Base-by-base conservation (phyloP, 2,888 invertebrate species). In the Conchocele bisecta region DNA sequence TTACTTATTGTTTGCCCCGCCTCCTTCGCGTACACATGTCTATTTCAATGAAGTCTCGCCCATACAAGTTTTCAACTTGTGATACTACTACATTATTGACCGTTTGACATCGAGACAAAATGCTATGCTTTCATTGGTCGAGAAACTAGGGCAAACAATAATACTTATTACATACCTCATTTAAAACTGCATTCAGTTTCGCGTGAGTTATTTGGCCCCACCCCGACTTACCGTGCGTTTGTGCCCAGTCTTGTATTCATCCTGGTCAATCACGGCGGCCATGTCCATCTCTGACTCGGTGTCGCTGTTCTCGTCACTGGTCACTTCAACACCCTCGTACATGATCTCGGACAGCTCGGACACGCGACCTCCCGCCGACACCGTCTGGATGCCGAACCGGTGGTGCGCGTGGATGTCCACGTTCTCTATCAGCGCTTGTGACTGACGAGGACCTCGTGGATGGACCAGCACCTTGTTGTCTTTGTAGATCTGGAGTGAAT, bases 401-500 rank as follows among this genome's bases (percentile, higher is more conserved):
- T 84, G 84, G n/a, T 81, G 74, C 2, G 79, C 71, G 44, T 75
- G 79, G 1, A 84, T 79, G 61, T 85, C 80, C 9, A 88, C 58
- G 41, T 84, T 83, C 58, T 87, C 87, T 37, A 89, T 69, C 11
- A 88, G 79, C 7, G 85, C 79, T 53, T 87, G 86, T n/a, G 83
- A 78, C 15, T 86, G 60, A n/a, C 61, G 75, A 24, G 71, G 63
- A 48, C 79, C 77, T 17, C 68, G 61, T 2, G 74, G 75, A 35
- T 81, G 79, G n/a, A 74, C 67, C 11, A 75, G 54, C 2, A 75
- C 39, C 29, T 79, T 79, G 24, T 83, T 85, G 68, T 89, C 82
- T 54, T 87, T 74, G 59, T 81, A 87, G 24, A 89, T 84, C 89
- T 89, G 76, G n/a, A 59, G n/a, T n/a, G n/a, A n/a, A n/a, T n/a